A percentile compares a stretch with the other conserved stretches of the same genome.
Evolutionary conservation across 2,113 vertebrate genomes (phyloP).

Genomic region (Carassius auratus): DNA sequence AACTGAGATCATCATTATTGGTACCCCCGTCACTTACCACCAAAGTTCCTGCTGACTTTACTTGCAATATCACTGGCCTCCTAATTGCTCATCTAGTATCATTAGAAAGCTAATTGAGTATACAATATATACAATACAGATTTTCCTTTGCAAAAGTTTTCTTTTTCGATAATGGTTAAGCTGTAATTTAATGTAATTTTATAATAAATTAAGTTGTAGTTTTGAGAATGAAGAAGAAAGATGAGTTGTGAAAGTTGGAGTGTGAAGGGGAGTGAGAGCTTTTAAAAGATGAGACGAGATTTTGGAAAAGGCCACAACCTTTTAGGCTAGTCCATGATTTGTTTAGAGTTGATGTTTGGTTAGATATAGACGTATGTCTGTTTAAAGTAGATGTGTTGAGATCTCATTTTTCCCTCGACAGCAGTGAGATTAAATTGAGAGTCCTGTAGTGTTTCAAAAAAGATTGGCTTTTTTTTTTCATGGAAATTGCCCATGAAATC

Average conservation of each 20-base stretch:
- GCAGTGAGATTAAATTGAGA: neutral
- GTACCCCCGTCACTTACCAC: too few species aligned
- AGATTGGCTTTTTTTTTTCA: neutral
- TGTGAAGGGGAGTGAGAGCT: neutral
- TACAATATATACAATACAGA: too few species aligned
- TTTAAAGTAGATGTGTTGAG: neutral
- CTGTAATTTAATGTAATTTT: neutral
- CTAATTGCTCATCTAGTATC: too few species aligned
- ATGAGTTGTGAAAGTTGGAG: neutral
- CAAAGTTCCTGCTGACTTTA: too few species aligned
- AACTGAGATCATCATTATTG: too few species aligned
- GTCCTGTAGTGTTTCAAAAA: neutral
- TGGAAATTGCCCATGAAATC: neutral
- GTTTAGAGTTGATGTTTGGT: slow-evolving; percentile 11
- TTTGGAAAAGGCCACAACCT: slow-evolving; percentile 14
- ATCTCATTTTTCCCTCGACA: neutral
- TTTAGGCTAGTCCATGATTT: slow-evolving; percentile 3
- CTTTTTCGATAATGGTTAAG: neutral
- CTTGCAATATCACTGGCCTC: too few species aligned
- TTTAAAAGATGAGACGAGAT: neutral
- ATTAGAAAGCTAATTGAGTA: too few species aligned
- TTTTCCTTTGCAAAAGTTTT: neutral
- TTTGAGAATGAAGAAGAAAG: neutral
- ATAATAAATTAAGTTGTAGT: neutral
- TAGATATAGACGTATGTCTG: neutral